Base-by-base conservation (phyloP, 2,113 vertebrate species). In the Paedocypris sp. region DNA sequence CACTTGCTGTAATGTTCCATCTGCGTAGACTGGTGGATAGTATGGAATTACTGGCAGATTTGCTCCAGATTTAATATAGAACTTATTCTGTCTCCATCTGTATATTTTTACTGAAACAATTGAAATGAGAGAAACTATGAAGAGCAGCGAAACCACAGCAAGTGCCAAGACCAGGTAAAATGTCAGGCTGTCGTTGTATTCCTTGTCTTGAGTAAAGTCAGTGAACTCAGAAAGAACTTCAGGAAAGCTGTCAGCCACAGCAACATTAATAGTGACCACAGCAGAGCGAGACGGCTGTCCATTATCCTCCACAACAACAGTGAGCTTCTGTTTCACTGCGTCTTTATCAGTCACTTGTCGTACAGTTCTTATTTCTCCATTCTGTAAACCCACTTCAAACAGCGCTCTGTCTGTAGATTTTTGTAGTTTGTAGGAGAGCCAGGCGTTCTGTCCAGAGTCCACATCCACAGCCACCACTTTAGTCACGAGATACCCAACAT, bases 1-100 rank as follows among this genome's bases (percentile, higher is more conserved):
- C 41, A 58, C 33, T 3, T 48, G 59, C 28, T 39, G 50, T 4
- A 68, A 26, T 48, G 66, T 59, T 58, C 52, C 60, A 5, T 63
- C 66, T n/a, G 52, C 42, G 35, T 68, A 68, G 49, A 38, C 26
- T 3, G 60, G 66, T 32, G 68, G 64, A n/a, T 71, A 71, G 36
- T 67, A 67, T 11, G 64, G 59, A 47, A 70, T 66, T 43, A 70
- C 38, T 7, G 64, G 52, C 9, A 62, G 42, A 48, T 29, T 60
- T n/a, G n/a, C n/a, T n/a, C n/a, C n/a, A 20, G 58, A 57, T 9
- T 70, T 13, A 48, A 31, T 56, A 11, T 28, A 60, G 15, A 66
- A 18, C 9, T 46, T 49, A 22, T 43, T 23, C 8, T 52, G 63
- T 15, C 63, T 61, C 68, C 63, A 70, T 62, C 63, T 70, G 58